Conservation (phyloP, 2,113 vertebrate genomes). For the Laticauda laticaudata region DNA sequence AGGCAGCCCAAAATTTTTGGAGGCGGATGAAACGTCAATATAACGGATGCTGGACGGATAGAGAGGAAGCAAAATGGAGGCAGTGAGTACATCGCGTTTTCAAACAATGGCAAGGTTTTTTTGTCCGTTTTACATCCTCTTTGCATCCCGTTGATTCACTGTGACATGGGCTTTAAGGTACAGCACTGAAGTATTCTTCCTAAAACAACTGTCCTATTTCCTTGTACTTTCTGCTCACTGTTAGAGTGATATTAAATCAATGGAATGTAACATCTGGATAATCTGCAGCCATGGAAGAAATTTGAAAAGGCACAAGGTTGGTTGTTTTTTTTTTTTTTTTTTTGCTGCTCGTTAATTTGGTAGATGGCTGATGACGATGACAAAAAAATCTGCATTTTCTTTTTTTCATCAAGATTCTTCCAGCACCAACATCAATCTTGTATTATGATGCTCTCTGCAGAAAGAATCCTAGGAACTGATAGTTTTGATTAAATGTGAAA, state of each 20-base stretch:
- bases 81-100: no score
- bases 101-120: no score
- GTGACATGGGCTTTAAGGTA: no score
- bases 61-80: no score
- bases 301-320: neutral
- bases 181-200: neutral
- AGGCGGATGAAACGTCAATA: no score
- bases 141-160: no score
- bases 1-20: no score
- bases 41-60: no score
- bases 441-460: neutral
- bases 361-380: neutral
- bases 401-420: neutral
- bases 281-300: neutral
- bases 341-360: neutral
- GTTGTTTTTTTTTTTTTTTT: no score
- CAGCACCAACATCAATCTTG: neutral
- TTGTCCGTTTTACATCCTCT: no score
- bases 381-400: neutral
- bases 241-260: neutral
- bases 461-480: neutral
- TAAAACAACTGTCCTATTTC: slow-evolving; percentile 1
- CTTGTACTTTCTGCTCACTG: neutral
- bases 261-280: neutral
- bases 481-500: neutral